Percentiles rank a stretch among this genome's conserved stretches.
Conservation (phyloP, 2,113 vertebrate genomes). For the Notothenia coriiceps region DNA sequence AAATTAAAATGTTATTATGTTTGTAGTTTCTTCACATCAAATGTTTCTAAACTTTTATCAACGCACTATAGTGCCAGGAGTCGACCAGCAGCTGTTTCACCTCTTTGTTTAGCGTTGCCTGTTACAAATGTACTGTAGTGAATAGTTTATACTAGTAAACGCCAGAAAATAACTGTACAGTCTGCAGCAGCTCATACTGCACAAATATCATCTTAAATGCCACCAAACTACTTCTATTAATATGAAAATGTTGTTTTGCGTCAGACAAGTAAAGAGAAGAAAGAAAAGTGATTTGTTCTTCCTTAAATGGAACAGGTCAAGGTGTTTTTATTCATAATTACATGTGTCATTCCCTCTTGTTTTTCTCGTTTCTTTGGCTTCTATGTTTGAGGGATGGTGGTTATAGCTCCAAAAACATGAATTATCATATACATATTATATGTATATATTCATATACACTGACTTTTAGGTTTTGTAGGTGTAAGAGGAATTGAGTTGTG, state of each 20-base stretch:
- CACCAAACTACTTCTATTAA: background rate
- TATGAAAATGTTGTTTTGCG: background rate
- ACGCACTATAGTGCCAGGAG: background rate
- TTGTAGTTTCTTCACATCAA: background rate
- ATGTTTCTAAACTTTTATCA: constrained; percentile 7
- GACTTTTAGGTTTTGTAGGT: background rate
- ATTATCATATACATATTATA: too few species aligned
- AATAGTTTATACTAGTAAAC: background rate
- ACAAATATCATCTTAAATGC: background rate
- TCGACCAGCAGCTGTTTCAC: background rate
- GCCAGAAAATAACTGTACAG: background rate
- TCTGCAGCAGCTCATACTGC: background rate
- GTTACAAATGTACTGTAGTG: background rate
- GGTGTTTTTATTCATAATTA: background rate
- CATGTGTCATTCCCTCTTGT: background rate
- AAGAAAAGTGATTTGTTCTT: background rate
- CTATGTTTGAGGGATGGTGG: background rate
- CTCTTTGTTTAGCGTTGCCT: background rate
- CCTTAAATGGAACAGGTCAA: background rate
- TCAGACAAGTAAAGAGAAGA: background rate
- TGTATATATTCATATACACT: background rate
- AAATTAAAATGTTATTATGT: constrained; percentile 30
- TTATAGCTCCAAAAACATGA: too few species aligned
- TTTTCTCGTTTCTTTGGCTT: background rate
- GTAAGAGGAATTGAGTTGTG: background rate